Conservation (phyloP, 2,888 invertebrate species). For the Apodemia hepburni region DNA sequence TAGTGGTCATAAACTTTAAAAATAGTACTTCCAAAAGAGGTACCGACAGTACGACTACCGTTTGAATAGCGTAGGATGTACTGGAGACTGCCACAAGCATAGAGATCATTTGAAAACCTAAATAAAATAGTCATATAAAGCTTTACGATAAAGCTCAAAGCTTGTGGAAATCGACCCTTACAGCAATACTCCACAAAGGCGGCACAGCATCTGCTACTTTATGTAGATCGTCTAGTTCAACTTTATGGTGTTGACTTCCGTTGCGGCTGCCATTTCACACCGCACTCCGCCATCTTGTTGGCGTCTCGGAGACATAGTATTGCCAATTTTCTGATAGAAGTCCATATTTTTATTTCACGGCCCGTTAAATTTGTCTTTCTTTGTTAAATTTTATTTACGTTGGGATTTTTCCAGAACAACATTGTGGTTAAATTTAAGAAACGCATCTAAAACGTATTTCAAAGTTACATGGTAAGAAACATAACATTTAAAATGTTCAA, state of each 20-base stretch:
- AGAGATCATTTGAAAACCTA: neutral
- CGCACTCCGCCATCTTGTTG: constrained; percentile 37
- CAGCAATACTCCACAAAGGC: neutral
- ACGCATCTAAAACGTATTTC: neutral
- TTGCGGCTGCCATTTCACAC: constrained; percentile 8
- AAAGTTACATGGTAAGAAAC: no score
- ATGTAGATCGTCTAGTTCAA: constrained; percentile 1
- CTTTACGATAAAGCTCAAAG: neutral
- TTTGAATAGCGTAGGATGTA: neutral
- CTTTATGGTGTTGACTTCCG: constrained; percentile 13
- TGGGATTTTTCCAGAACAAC: neutral
- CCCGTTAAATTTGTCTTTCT: neutral
- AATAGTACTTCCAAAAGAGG: neutral
- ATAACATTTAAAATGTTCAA: no score
- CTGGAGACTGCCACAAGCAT: neutral
- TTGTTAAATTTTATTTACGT: neutral
- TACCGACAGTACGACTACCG: neutral
- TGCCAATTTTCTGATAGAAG: constrained; percentile 23
- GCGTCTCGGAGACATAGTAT: constrained; percentile 19
- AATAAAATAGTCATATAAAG: neutral
- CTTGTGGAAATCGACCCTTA: neutral
- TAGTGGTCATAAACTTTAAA: neutral
- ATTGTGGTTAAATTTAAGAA: neutral
- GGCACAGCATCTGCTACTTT: neutral
- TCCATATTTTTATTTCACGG: constrained; percentile 11